phyloP scores from a whole-genome alignment of 2,113 vertebrate genomes.

The Procavia capensis region DNA sequence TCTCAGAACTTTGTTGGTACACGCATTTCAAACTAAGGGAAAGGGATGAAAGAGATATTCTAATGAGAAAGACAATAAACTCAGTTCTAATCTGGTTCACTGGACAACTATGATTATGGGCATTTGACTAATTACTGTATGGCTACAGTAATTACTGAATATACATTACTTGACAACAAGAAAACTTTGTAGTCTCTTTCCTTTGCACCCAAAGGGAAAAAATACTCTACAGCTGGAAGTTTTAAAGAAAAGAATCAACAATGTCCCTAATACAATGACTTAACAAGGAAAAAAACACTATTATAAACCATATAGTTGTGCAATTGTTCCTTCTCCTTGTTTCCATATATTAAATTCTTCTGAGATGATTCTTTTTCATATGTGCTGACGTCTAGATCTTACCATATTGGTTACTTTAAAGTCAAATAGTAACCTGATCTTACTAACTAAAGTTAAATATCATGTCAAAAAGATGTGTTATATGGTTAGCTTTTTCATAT shows the following conservation, averaged over 20 bases:
- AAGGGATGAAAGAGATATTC: background rate
- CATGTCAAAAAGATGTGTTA: background rate
- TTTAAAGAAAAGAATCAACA: background rate
- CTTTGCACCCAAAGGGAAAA: background rate
- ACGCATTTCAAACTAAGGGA: background rate
- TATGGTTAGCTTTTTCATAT: background rate
- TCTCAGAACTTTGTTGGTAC: background rate
- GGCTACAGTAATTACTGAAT: background rate
- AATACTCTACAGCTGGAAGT: background rate
- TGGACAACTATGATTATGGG: background rate
- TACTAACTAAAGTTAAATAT: background rate
- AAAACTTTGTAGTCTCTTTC: background rate
- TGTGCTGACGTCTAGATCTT: background rate
- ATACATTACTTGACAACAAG: background rate
- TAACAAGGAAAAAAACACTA: background rate
- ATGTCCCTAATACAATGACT: background rate
- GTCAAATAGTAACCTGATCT: background rate
- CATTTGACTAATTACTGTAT: conserved; percentile 8
- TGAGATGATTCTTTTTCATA: background rate
- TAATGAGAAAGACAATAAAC: background rate
- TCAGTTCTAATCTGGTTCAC: background rate
- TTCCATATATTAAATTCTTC: background rate
- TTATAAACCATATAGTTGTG: background rate
- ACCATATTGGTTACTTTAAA: background rate
- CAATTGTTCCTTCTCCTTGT: background rate